These are phyloP conservation scores for Poicephalus gulielmi DNA, from an alignment of 2,113 vertebrate genomes.

Conservation along the genomic window DNA sequence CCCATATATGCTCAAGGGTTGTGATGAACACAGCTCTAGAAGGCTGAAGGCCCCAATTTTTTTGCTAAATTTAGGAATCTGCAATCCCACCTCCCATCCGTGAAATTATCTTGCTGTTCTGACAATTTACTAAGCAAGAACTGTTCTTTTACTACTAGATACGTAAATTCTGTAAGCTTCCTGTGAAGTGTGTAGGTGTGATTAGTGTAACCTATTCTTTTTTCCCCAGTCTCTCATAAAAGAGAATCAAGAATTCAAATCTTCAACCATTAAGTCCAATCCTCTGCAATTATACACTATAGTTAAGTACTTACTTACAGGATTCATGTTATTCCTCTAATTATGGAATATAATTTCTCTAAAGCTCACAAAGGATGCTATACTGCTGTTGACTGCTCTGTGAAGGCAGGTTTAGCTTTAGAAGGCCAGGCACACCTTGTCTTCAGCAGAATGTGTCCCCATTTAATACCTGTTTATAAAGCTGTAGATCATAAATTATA, in stretches of 20 bases:
- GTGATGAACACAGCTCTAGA: neutral
- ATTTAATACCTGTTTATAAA: neutral
- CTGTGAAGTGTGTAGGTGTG: neutral
- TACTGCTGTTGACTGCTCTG: neutral
- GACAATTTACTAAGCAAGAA: neutral
- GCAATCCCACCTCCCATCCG: neutral
- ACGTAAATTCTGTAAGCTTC: neutral
- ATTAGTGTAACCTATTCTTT: neutral
- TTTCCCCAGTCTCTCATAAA: fast-evolving
- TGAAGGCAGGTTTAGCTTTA: neutral
- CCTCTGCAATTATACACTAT: neutral
- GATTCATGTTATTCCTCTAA: neutral
- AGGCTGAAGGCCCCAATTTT: neutral
- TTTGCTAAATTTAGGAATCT: neutral
- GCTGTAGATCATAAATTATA: neutral
- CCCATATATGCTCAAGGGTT: neutral
- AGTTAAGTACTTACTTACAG: neutral
- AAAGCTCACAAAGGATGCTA: neutral
- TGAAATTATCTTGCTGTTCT: neutral
- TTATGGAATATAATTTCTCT: neutral
- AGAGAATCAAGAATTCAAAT: neutral
- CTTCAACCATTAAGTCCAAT: neutral
- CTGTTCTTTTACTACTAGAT: neutral
- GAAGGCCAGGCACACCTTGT: neutral
- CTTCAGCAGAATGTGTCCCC: neutral